Evolutionary conservation across 2,888 invertebrate genomes (phyloP), one percentile per base, ranked within the genome.

Genomic region (Exephanes ischioxanthus): DNA sequence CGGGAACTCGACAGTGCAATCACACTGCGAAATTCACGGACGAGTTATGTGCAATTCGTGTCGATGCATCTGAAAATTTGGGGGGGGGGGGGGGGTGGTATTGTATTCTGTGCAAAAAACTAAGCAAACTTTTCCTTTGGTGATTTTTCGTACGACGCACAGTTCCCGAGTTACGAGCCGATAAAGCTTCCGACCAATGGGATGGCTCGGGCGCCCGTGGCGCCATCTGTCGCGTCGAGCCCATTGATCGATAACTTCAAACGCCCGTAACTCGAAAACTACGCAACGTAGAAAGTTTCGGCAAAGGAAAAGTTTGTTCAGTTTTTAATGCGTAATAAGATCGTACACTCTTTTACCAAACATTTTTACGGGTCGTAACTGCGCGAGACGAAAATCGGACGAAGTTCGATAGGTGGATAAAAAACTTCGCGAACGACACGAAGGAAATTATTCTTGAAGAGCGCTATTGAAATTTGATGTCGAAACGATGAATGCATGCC

Each of bases 191-290:
- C 61, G 61, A 6, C 61, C 30, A 16, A 63, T 63, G 61, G 30
- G 16, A 7, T 6, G 30, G 33, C 61, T 58, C 11, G 58, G 61
- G 9, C 5, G 19, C 19, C 9, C 53, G 30, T 30, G 61, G 16
- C 61, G 61, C 61, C 61, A 33, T 63, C 30, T 63, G 16, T 26
- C 30, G 61, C 14, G 7, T 3, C 19, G 53, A 14, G 53, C 53
- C 9, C 53, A 53, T 53, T 53, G 19, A 19, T 9, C 19, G 53
- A 16, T 2, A 33, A 63, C 33, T 33, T 63, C 30, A 3, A 63
- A 63, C 4, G 61, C 61, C 30, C 33, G 61, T 63, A 63, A 63
- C 61, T 33, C 30, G 16, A 63, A n/a, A 63, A 63, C 61, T 16
- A 33, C 4, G 61, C 61, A 33, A 33, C 33, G 16, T 63, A 63